Conservation (phyloP, 2,888 invertebrate species). For the Tetragonisca angustula region DNA sequence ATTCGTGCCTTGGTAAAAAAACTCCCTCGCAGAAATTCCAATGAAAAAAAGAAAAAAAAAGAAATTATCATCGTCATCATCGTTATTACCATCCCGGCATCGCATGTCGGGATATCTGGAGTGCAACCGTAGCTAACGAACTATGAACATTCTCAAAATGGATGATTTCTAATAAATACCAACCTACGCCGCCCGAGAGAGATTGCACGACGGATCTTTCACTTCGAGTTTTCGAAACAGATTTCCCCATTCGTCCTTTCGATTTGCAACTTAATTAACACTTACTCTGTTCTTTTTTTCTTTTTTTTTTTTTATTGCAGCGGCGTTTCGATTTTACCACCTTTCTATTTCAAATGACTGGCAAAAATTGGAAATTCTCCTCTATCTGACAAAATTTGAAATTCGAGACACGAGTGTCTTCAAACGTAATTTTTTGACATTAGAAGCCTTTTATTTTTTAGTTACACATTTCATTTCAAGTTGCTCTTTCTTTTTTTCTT, state of each 20-base stretch:
- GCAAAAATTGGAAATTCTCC: not conserved
- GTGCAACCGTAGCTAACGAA: slow-evolving; percentile 80
- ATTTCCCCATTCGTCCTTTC: slow-evolving; percentile 1
- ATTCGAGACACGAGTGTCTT: too few relatives aligned
- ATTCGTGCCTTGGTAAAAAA: slow-evolving; percentile 9
- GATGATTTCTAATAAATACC: slow-evolving; percentile 73
- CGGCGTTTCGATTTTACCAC: not conserved
- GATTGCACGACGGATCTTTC: slow-evolving; percentile 30
- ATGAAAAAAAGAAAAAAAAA: not conserved
- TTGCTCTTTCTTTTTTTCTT: too few relatives aligned
- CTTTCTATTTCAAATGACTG: not conserved
- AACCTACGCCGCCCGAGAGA: not conserved
- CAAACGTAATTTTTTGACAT: too few relatives aligned
- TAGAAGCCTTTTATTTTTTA: too few relatives aligned
- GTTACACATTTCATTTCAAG: too few relatives aligned
- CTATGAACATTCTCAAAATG: slow-evolving; percentile 66
- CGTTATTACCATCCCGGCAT: slow-evolving; percentile 35
- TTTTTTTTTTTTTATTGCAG: not conserved
- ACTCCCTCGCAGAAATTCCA: not conserved
- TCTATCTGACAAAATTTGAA: not conserved
- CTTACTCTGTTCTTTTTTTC: too few relatives aligned
- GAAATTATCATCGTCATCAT: slow-evolving; percentile 31
- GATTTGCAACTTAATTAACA: not conserved
- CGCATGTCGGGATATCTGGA: slow-evolving; percentile 73
- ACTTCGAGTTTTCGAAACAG: slow-evolving; percentile 18